Evolutionary conservation across 2,888 invertebrate species (phyloP), one percentile per base, ranked within the genome.

Genomic region (Flexamia atlantica): DNA sequence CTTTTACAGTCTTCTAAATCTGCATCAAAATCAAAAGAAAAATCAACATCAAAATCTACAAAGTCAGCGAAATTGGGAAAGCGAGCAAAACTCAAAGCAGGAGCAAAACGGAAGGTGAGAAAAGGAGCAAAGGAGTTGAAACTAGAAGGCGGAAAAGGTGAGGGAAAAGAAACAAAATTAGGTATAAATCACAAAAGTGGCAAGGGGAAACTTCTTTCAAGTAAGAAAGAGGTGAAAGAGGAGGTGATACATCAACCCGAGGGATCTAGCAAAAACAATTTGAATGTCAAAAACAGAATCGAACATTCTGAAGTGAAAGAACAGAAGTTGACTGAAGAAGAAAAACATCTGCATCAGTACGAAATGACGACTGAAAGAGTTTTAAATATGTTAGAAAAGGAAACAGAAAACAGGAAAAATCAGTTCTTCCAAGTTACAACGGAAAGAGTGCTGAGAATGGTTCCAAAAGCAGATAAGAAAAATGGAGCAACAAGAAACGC

Each of bases 1-100:
- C 23, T 20, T 68, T 72, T 40, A 4, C 72, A 72, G 72, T 20
- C 28, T 72, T 72, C 72, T 40, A 40, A 32, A 72, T 28, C 36
- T 40, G 25, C 2, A 1, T 72, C 72, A 28, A 40, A 32, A n/a
- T 64, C 72, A n/a, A 72, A 72, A 17, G 72, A 72, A 42, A 72
- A 36, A 7, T 32, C 42, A 0, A 72, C 36, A 20, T 36, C 72
- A 40, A 42, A 5, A 28, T 53, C 53, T 4, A 4, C 53, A 53
- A 53, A 53, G 23, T 53, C 53, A 53, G 53, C 23, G 4, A 53
- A 20, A n/a, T 64, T 17, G n/a, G 64, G 17, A 14, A 64, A 64
- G 64, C 23, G 40, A n/a, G 40, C 72, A 20, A 40, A 72, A 72
- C 20, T 72, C 7, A 72, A 36, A 23, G 20, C 72, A 40, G 23